Evolutionary conservation across 2,888 invertebrate genomes (phyloP).

Genomic region (Melanostoma scalare): DNA sequence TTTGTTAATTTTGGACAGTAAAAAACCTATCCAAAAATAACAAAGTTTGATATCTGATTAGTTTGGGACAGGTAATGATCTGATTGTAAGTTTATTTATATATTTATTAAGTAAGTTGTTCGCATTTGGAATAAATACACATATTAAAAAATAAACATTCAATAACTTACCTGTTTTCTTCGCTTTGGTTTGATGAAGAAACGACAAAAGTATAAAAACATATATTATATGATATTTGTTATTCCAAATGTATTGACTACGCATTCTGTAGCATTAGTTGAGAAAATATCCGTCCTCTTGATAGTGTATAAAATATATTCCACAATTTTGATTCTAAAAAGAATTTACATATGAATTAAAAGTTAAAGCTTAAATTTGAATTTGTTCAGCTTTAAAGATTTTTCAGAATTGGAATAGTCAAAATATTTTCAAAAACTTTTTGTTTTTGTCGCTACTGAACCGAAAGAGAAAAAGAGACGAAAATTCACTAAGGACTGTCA

Average conservation of each 20-base stretch:
- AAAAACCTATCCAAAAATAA: too few species aligned
- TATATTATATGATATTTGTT: conserved; percentile 66
- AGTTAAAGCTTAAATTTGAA: background rate
- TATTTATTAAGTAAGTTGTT: too few species aligned
- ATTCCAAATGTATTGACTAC: conserved; percentile 67
- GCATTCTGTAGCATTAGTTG: conserved; percentile 65
- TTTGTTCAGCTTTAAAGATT: too few species aligned
- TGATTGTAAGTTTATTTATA: too few species aligned
- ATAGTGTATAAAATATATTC: background rate
- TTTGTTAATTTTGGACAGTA: too few species aligned
- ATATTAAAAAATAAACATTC: background rate
- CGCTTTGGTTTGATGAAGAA: conserved; percentile 30
- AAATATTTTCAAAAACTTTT: too few species aligned
- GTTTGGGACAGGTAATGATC: too few species aligned
- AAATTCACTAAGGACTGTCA: too few species aligned
- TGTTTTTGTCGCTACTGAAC: too few species aligned
- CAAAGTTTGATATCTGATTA: too few species aligned
- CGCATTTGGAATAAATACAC: background rate
- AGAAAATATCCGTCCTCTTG: background rate
- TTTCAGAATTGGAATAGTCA: too few species aligned
- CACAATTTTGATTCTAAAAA: background rate
- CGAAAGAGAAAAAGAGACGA: too few species aligned
- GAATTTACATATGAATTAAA: background rate
- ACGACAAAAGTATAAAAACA: conserved; percentile 21
- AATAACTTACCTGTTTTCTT: conserved; percentile 44